Evolutionary conservation across 2,888 invertebrate species (phyloP).

Genomic region (Phyllotreta striolata): DNA sequence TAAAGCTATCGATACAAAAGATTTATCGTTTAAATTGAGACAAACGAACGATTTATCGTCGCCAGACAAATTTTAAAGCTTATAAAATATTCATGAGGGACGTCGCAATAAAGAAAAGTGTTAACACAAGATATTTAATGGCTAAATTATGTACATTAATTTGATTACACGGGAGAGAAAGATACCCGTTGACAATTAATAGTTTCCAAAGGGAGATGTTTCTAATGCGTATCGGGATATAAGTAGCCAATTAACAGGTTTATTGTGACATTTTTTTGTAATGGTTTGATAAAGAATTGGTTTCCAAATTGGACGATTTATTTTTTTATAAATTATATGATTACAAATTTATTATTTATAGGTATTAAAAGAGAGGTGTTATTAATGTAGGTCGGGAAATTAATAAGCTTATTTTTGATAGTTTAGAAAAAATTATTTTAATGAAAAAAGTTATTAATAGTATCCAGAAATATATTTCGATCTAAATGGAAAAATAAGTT

Average conservation of each 20-base stretch:
- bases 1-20: constrained; percentile 27
- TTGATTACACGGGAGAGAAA: constrained; percentile 30
- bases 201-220: constrained; percentile 2
- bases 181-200: constrained; percentile 24
- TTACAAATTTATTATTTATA: too few relatives aligned
- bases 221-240: constrained; percentile 9
- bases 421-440: too few relatives aligned
- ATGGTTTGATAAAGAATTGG: too few relatives aligned
- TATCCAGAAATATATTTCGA: too few relatives aligned
- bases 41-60: constrained; percentile 35
- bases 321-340: too few relatives aligned
- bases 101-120: constrained; percentile 36
- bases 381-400: too few relatives aligned
- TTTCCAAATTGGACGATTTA: too few relatives aligned
- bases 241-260: constrained; percentile 18
- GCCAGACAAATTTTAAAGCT: constrained; percentile 36
- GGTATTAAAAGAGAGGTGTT: too few relatives aligned
- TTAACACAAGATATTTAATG: constrained; percentile 39
- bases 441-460: too few relatives aligned
- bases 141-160: constrained; percentile 40
- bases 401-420: too few relatives aligned
- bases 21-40: constrained; percentile 33
- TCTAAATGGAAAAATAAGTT: too few relatives aligned
- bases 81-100: constrained; percentile 38
- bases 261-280: too few relatives aligned